phyloP scores from a whole-genome alignment of 2,797 vertebrate species.

The Microctenopoma lineatum region DNA sequence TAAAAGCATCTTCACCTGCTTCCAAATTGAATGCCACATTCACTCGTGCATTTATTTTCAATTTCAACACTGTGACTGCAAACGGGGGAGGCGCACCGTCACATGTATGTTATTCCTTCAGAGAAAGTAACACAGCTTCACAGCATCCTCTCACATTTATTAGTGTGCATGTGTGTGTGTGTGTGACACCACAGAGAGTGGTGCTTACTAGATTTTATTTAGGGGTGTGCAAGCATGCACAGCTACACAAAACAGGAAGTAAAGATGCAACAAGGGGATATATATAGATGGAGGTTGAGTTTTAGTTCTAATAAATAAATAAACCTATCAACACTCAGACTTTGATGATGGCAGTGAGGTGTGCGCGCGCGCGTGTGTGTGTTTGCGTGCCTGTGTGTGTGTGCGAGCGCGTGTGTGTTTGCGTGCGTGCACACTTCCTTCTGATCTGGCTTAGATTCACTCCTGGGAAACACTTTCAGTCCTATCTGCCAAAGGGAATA shows the following conservation, averaged over 20 bases:
- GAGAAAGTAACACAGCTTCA: slow-evolving; percentile 34
- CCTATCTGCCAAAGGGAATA: slow-evolving; percentile 13
- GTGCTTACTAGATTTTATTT: slow-evolving; percentile 7
- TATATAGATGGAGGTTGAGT: slow-evolving; percentile 56
- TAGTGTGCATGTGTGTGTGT: too few species aligned
- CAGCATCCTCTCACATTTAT: slow-evolving; percentile 24
- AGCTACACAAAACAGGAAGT: slow-evolving; percentile 8
- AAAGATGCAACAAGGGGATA: slow-evolving; percentile 39
- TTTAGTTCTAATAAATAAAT: slow-evolving; percentile 65
- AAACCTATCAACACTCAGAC: slow-evolving; percentile 60
- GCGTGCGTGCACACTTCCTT: slow-evolving; percentile 16
- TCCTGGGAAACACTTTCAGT: slow-evolving; percentile 43
- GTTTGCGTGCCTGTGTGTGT: too few species aligned
- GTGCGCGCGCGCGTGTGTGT: background rate
- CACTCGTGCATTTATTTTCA: slow-evolving; percentile 12
- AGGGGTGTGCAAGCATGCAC: slow-evolving; percentile 8
- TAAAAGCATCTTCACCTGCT: background rate
- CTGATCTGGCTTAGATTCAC: slow-evolving; percentile 36
- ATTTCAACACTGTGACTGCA: slow-evolving; percentile 18
- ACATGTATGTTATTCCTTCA: slow-evolving; percentile 25
- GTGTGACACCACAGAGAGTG: slow-evolving; percentile 20
- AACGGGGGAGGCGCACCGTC: slow-evolving; percentile 20
- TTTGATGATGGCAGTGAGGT: slow-evolving; percentile 62
- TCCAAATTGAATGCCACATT: slow-evolving; percentile 1
- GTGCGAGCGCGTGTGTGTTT: too few species aligned